Evolutionary conservation across 1,140 invertebrate genomes (phyloP).

Genomic region (Wiebesia pumilae): DNA sequence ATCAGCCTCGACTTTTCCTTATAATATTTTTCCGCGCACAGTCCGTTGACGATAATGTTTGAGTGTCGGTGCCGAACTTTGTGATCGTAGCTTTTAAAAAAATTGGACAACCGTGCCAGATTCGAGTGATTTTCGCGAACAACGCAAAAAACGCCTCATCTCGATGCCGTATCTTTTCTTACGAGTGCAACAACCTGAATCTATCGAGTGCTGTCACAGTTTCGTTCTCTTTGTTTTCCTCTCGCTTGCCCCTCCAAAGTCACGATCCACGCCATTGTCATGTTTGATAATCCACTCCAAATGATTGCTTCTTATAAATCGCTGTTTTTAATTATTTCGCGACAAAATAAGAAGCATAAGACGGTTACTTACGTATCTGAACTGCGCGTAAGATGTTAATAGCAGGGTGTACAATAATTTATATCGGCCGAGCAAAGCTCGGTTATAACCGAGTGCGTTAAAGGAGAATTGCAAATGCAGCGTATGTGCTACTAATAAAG

Average conservation of each 20-base stretch:
- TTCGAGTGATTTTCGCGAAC: slow-evolving; percentile 36
- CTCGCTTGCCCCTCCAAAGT: slow-evolving; percentile 12
- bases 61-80: slow-evolving; percentile 20
- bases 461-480: neutral
- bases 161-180: neutral
- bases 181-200: slow-evolving; percentile 11
- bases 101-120: slow-evolving; percentile 51
- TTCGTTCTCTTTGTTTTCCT: neutral
- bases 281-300: slow-evolving; percentile 37
- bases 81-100: slow-evolving; percentile 52
- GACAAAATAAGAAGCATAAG: neutral
- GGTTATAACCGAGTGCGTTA: neutral
- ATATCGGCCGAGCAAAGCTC: neutral
- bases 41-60: slow-evolving; percentile 39
- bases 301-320: slow-evolving; percentile 15
- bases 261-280: slow-evolving; percentile 36
- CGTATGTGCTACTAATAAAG: neutral
- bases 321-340: neutral
- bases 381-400: neutral
- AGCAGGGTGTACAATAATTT: neutral
- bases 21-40: neutral
- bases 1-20: neutral
- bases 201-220: slow-evolving; percentile 17
- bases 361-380: neutral
- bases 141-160: neutral